Evolutionary conservation across 2,888 invertebrate genomes (phyloP).

Genomic region (Clusia tigrina): DNA sequence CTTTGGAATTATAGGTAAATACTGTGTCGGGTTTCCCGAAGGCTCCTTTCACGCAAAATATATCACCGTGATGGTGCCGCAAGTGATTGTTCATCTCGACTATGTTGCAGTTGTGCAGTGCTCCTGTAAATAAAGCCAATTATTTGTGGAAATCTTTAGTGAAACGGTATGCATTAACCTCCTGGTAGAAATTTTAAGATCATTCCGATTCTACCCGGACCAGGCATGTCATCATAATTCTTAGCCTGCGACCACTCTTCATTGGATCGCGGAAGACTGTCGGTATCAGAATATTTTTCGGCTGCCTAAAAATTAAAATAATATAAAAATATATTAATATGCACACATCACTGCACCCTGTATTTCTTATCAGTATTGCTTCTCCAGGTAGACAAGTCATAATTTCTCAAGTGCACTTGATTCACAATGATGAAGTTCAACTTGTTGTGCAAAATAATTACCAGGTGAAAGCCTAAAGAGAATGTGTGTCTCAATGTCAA

Average conservation of each 20-base stretch:
- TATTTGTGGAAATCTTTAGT: neutral
- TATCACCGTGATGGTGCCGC: slow-evolving; percentile 60
- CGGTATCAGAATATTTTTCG: neutral
- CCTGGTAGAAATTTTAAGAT: slow-evolving; percentile 52
- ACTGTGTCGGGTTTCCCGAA: slow-evolving; percentile 58
- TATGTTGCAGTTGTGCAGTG: slow-evolving; percentile 46
- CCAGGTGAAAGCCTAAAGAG: too few species aligned
- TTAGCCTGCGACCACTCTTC: slow-evolving; percentile 51
- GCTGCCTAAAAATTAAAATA: neutral
- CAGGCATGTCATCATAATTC: slow-evolving; percentile 48
- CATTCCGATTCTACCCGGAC: slow-evolving; percentile 45
- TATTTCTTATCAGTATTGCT: too few species aligned
- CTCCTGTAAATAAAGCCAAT: slow-evolving; percentile 37
- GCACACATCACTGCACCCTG: too few species aligned
- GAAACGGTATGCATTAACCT: slow-evolving; percentile 37
- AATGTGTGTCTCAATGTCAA: too few species aligned
- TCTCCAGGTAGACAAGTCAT: too few species aligned
- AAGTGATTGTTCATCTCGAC: slow-evolving; percentile 47
- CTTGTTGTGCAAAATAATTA: too few species aligned
- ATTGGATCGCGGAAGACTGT: slow-evolving; percentile 33
- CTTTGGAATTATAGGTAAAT: slow-evolving; percentile 66
- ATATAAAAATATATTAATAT: neutral
- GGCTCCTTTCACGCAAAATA: slow-evolving; percentile 64
- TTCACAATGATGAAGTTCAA: too few species aligned
- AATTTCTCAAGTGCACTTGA: too few species aligned